Base-by-base conservation (phyloP, 2,888 invertebrate genomes). In the Eustalomyia histrio region DNA sequence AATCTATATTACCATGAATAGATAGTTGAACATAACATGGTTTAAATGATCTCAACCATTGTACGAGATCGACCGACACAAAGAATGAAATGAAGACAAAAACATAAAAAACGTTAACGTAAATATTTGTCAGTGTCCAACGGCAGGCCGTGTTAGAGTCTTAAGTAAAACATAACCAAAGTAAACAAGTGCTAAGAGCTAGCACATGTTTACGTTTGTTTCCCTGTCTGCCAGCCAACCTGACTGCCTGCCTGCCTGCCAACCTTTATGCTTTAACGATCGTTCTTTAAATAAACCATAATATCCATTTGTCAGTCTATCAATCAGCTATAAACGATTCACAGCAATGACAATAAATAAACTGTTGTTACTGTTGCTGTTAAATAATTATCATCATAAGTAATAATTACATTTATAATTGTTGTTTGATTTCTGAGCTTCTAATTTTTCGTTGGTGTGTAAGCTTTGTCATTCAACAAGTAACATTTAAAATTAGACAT, bases 71-170 rank as follows among this genome's bases (percentile, higher is more conserved):
- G n/a, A 9, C 69, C 29, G 43, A 55, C 52, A 69, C 33, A 60
- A 39, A 64, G n/a, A 29, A 29, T 6, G 10, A 63, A 64, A 53
- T 6, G 18, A 33, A 16, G 2, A 58, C n/a, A 10, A 84, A 85
- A 85, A 85, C 84, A 68, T 57, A 65, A 86, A 87, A 85, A 83
- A 85, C 84, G 85, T 88, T 85, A 85, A 87, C 82, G 84, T 80
- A 87, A 88, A 88, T 88, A 87, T 88, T 87, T 88, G 84, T 84
- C 58, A 84, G 85, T 52, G 86, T 58, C 64, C 87, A 84, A 84
- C 85, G 83, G 82, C 87, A 85, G 85, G 85, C 84, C 85, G 84
- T 87, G 87, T 86, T 86, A 84, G 84, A 86, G 85, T 84, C 83
- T 85, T 68, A 72, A 76, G 74, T 79, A 67, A 80, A 75, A 75